phyloP scores from a whole-genome alignment of 2,113 vertebrate species.

The Nothobranchius kuhntae region DNA sequence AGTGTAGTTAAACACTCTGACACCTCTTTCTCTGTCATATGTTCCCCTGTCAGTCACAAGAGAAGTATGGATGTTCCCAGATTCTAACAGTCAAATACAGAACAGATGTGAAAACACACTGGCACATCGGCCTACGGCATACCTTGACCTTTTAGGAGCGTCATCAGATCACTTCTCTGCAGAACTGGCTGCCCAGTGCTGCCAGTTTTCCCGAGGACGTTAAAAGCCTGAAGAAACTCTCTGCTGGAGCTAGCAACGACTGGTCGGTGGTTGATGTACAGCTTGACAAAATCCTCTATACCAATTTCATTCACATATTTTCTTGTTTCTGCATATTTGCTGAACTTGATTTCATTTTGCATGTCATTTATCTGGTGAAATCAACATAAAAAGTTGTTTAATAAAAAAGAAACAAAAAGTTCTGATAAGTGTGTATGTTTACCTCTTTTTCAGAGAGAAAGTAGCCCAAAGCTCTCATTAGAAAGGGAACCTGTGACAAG shows the following conservation, averaged over 20 bases:
- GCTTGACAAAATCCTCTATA: constrained; percentile 88
- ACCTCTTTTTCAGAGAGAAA: constrained; percentile 93
- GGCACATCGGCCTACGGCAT: constrained; percentile 3
- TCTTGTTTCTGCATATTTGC: constrained; percentile 84
- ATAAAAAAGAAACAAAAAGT: not conserved
- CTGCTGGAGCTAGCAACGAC: constrained; percentile 78
- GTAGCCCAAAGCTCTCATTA: constrained; percentile 90
- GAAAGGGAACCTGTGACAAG: constrained; percentile 84
- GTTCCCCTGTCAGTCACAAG: constrained; percentile 81
- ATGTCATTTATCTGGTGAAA: constrained; percentile 87
- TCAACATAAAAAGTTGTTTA: not conserved
- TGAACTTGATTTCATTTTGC: constrained; percentile 90
- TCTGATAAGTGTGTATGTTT: constrained; percentile 9
- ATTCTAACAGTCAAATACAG: constrained; percentile 5
- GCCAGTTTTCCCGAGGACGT: constrained; percentile 78
- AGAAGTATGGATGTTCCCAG: not conserved
- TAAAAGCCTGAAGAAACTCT: constrained; percentile 78
- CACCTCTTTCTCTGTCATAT: constrained; percentile 89
- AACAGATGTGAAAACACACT: not conserved
- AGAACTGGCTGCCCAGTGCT: constrained; percentile 71
- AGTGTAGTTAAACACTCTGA: constrained; percentile 80
- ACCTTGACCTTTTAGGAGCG: constrained; percentile 86
- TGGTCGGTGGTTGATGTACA: constrained; percentile 91
- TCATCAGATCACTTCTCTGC: constrained; percentile 80
- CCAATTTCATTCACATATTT: constrained; percentile 83